Evolutionary conservation across 2,797 vertebrate species (phyloP).

Genomic region (Capromys pilorides): DNA sequence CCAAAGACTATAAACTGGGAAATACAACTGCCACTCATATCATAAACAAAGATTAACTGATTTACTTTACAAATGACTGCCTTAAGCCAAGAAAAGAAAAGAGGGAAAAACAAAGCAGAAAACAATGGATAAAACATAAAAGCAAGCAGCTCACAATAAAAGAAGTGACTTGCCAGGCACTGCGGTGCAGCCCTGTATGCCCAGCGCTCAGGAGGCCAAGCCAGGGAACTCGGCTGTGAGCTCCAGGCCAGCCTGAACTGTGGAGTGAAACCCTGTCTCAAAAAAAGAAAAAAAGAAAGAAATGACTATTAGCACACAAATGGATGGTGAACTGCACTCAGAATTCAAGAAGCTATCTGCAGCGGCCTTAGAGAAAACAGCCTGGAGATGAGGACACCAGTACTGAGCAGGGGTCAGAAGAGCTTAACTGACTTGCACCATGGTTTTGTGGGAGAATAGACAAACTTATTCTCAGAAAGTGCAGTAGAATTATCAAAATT

Average conservation of each 20-base stretch:
- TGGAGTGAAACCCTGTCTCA: background rate
- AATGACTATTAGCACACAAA: background rate
- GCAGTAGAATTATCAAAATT: background rate
- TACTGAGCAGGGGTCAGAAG: background rate
- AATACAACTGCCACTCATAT: background rate
- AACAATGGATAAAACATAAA: background rate
- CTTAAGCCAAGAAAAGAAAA: background rate
- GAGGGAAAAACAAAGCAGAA: background rate
- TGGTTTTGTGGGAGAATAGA: background rate
- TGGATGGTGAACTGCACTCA: background rate
- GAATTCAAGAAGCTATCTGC: background rate
- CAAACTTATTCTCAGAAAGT: background rate
- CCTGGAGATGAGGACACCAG: background rate
- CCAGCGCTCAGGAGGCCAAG: background rate
- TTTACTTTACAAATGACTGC: constrained; percentile 15
- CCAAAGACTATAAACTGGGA: background rate
- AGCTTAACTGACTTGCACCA: too few relatives aligned
- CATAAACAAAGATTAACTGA: background rate
- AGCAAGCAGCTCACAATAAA: background rate
- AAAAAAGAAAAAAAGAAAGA: background rate
- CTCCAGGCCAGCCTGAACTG: background rate
- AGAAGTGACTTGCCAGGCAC: background rate
- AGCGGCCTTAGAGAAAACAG: background rate
- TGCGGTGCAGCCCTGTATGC: background rate
- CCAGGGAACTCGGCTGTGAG: background rate